These are phyloP conservation scores for Oscheius sp. DNA, from an alignment of 2,888 invertebrate genomes.

Conservation along the genomic window DNA sequence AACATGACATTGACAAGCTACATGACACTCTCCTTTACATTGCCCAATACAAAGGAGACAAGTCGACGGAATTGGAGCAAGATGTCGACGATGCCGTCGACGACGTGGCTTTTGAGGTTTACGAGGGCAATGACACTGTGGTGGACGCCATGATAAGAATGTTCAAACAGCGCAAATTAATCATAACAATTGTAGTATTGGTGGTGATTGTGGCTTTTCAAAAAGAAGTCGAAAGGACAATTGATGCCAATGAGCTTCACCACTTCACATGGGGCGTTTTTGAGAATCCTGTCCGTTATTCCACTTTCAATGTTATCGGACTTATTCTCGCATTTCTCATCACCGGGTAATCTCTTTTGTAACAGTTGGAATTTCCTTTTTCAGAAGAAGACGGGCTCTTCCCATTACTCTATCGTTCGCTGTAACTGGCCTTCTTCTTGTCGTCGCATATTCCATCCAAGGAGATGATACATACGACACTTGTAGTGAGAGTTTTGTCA, in stretches of 20 bases:
- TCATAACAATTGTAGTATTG: not conserved
- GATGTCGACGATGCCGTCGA: conserved; percentile 21
- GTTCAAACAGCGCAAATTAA: not conserved
- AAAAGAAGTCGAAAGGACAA: not conserved
- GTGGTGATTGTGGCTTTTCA: not conserved
- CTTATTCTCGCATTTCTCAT: not conserved
- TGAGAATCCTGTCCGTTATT: not conserved
- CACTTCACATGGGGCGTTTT: conserved; percentile 21
- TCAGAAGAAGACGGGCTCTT: conserved; percentile 8
- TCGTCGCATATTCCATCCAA: not conserved
- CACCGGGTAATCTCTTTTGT: not conserved
- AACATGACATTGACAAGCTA: conserved; percentile 12
- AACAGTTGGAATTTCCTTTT: not conserved
- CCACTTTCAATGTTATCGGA: not conserved
- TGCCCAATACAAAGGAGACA: not conserved
- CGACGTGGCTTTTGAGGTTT: conserved; percentile 19
- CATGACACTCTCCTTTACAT: not conserved
- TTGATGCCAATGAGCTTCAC: not conserved
- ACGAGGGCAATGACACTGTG: conserved; percentile 24
- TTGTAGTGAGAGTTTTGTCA: not conserved
- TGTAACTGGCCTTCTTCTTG: conserved; percentile 3
- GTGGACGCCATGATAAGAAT: conserved; percentile 1
- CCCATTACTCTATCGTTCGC: not conserved
- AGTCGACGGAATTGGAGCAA: not conserved
- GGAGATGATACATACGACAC: conserved; percentile 1